Evolutionary conservation across 37 sponge, comb jelly and placozoan species (phyloP).

Genomic region (Agelas oroides): DNA sequence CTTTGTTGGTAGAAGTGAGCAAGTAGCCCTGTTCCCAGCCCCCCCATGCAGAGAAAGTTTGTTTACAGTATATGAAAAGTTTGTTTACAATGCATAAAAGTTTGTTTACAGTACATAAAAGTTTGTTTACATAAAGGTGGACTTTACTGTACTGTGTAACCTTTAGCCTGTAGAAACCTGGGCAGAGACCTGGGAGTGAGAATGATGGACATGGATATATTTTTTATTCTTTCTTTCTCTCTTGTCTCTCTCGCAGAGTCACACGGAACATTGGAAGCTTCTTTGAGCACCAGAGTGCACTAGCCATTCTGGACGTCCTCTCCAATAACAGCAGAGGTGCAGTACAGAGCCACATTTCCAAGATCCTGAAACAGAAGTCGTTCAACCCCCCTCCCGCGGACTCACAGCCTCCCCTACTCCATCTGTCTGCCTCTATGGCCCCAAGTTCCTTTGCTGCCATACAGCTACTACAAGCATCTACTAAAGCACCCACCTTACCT

Average conservation of each 20-base stretch:
- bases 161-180: no score
- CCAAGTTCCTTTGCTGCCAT: slow-evolving; percentile 16
- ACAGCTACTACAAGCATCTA: slow-evolving; percentile 40
- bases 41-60: no score
- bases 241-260: background rate
- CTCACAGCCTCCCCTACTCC: slow-evolving; percentile 18
- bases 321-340: background rate
- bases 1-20: background rate
- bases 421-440: slow-evolving; percentile 35
- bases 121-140: no score
- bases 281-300: slow-evolving; percentile 36
- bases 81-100: no score
- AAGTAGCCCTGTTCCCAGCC: no score
- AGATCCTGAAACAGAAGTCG: background rate
- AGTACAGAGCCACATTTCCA: slow-evolving; percentile 8
- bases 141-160: no score
- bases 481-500: background rate
- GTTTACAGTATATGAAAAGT: background rate
- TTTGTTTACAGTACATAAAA: no score
- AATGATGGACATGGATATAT: no score
- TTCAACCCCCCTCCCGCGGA: background rate
- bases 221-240: no score
- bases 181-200: no score
- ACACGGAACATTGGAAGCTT: background rate
- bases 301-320: slow-evolving; percentile 5